These are phyloP conservation scores for Aleadryas rufinucha DNA, from an alignment of 2,113 vertebrate species.

Conservation along the genomic window DNA sequence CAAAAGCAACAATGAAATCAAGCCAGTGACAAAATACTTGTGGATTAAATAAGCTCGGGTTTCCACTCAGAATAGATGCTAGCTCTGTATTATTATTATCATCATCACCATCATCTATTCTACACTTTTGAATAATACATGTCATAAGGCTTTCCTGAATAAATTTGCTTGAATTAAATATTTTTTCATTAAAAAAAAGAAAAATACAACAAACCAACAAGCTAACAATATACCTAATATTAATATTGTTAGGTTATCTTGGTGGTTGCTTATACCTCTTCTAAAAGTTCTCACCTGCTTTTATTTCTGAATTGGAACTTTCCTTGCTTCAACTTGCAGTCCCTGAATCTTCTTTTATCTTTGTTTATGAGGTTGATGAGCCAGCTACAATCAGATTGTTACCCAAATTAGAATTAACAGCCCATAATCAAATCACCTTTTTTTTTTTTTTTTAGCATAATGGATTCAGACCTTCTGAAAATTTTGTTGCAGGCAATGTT, in stretches of 20 bases:
- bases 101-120: neutral
- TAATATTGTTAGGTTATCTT: neutral
- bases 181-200: neutral
- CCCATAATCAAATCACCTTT: neutral
- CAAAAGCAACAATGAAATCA: neutral
- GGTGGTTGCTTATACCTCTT: neutral
- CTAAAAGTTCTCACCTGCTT: neutral
- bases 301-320: neutral
- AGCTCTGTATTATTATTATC: neutral
- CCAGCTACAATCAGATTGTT: neutral
- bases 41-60: neutral
- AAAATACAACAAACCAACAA: neutral
- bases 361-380: slow-evolving; percentile 19
- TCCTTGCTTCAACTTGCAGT: neutral
- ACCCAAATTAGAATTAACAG: slow-evolving; percentile 19
- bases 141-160: neutral
- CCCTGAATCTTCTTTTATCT: slow-evolving; percentile 24
- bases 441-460: neutral
- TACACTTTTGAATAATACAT: slow-evolving; percentile 28
- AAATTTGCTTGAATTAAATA: neutral
- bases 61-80: neutral
- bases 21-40: neutral
- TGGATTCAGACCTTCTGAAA: neutral
- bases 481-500: neutral
- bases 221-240: neutral